These are phyloP conservation scores for Montipora capricornis DNA, from an alignment of 64 coral and sea anemone species.

Conservation along the genomic window DNA sequence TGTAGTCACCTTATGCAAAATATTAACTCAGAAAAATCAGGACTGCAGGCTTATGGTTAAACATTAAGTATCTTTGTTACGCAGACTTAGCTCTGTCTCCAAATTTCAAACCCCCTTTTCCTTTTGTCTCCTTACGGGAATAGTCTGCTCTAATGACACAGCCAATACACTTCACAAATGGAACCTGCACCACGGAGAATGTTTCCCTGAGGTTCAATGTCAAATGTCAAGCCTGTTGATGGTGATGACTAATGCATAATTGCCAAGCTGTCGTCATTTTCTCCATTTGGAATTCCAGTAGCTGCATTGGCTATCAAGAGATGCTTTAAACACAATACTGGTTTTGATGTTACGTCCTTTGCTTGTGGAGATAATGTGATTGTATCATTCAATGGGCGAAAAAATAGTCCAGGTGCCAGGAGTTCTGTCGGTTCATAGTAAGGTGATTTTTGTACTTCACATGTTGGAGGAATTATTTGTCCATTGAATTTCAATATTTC, in stretches of 20 bases:
- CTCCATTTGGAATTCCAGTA: background rate
- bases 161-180: constrained; percentile 14
- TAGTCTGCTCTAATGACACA: constrained; percentile 23
- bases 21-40: no score
- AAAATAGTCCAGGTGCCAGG: constrained; percentile 37
- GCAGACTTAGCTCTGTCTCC: no score
- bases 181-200: background rate
- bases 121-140: background rate
- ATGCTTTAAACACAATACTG: constrained; percentile 32
- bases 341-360: constrained; percentile 57
- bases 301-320: constrained; percentile 22
- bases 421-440: constrained; percentile 29
- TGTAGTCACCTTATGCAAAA: no score
- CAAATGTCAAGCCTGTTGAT: constrained; percentile 19
- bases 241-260: background rate
- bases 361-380: constrained; percentile 27
- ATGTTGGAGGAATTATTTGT: constrained; percentile 21
- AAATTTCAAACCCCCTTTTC: no score
- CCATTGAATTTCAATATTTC: background rate
- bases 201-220: constrained; percentile 1
- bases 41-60: no score
- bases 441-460: constrained; percentile 10
- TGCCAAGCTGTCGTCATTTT: background rate
- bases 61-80: no score
- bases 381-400: constrained; percentile 12